A percentile compares a stretch with the other conserved stretches of the same genome.
Evolutionary conservation across 2,888 invertebrate species (phyloP).

Genomic region (Leptinotarsa peninsularis): DNA sequence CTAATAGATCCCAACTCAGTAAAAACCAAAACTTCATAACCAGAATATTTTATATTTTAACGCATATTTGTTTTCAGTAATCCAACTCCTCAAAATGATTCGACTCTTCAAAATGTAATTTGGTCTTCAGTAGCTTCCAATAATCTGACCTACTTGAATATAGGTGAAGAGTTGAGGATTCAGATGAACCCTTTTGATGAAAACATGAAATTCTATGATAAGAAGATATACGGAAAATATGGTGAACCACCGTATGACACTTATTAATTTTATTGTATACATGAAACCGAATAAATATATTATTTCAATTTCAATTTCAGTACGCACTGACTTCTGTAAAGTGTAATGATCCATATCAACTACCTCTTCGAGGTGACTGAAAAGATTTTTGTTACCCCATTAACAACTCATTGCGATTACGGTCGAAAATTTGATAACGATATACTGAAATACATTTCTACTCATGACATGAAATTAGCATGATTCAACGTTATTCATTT

Average conservation of each 20-base stretch:
- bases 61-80: conserved; percentile 29
- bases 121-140: conserved; percentile 35
- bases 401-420: too few relatives aligned
- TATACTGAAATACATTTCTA: too few relatives aligned
- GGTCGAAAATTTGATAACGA: too few relatives aligned
- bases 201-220: conserved; percentile 47
- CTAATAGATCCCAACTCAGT: too few relatives aligned
- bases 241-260: conserved; percentile 47
- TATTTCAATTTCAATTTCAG: neutral
- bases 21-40: too few relatives aligned
- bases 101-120: conserved; percentile 36
- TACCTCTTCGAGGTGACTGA: too few relatives aligned
- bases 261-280: conserved; percentile 30
- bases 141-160: conserved; percentile 34
- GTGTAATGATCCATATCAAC: too few relatives aligned
- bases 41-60: too few relatives aligned
- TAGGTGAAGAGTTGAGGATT: conserved; percentile 28
- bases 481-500: too few relatives aligned
- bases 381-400: too few relatives aligned
- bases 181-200: conserved; percentile 40
- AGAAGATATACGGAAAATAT: conserved; percentile 43
- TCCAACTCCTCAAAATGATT: conserved; percentile 44
- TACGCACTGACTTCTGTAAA: neutral
- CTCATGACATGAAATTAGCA: too few relatives aligned
- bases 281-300: neutral